Conservation (phyloP, 2,797 vertebrate species). For the Ctenosaura bakeri region DNA sequence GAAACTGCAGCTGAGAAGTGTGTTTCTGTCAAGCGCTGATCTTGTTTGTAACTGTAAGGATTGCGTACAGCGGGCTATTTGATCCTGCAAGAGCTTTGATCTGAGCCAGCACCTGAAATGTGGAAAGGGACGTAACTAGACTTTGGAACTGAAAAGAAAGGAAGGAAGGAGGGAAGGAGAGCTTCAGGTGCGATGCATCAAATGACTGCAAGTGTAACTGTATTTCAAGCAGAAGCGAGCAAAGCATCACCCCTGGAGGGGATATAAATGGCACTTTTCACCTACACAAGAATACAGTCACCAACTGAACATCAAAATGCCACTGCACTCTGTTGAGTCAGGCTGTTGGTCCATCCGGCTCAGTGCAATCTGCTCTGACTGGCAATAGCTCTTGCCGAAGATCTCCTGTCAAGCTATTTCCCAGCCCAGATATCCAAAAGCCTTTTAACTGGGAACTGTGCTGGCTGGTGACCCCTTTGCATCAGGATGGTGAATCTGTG, state of each 20-base stretch:
- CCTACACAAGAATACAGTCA: neutral
- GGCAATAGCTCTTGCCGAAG: neutral
- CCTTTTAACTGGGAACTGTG: too few species aligned
- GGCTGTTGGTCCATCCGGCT: neutral
- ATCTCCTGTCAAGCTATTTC: neutral
- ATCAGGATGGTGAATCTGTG: too few species aligned
- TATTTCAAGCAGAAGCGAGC: neutral
- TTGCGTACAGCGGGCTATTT: constrained; percentile 58
- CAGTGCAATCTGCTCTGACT: too few species aligned
- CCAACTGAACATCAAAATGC: neutral
- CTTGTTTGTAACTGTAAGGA: constrained; percentile 68
- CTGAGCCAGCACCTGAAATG: constrained; percentile 59
- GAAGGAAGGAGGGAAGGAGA: neutral
- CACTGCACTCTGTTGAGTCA: too few species aligned
- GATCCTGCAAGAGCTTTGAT: constrained; percentile 74
- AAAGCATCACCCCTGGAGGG: accelerated
- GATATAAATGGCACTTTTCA: neutral
- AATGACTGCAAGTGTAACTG: constrained; percentile 1
- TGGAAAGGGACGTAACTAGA: constrained; percentile 63
- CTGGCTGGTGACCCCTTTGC: too few species aligned
- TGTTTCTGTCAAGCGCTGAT: constrained; percentile 68
- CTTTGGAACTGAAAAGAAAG: constrained; percentile 45
- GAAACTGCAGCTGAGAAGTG: constrained; percentile 52
- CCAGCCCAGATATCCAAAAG: too few species aligned
- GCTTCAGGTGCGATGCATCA: neutral